Evolutionary conservation across 2,797 vertebrate genomes (phyloP), one percentile per base, ranked within the genome.

Genomic region (Sphenopsis melanotis): DNA sequence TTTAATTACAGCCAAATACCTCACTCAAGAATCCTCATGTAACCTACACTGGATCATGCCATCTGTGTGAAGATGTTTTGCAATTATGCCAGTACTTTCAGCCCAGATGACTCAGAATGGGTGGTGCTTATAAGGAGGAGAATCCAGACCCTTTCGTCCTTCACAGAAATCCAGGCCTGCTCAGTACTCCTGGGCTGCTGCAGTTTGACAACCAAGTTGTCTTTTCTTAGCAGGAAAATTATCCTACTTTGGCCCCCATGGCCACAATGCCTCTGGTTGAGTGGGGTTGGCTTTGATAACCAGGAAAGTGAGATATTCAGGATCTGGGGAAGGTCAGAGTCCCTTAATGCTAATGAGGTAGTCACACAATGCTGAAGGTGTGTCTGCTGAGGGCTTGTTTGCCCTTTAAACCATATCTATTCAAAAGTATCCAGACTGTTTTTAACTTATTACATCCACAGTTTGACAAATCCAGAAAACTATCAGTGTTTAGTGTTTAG

Each of bases 71-170:
- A 50, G 91, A 89, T 65, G 70, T 93, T 90, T 89, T 92, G 87
- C 66, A 53, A 79, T 80, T 57, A 30, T 36, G 39, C 59, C 56
- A 65, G 56, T 60, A 37, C 68, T 95, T 92, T 46, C 56, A 94
- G 68, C 59, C 52, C 52, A 26, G 59, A 72, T 96, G 96, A 95
- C 71, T 94, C 95, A 94, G 87, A 52, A 81, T 11, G 91, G 92
- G 94, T 96, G 92, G 87, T 90, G 89, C 64, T 89, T 27, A 10
- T 0, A 65, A 47, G 74, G 86, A 95, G 86, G 61, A 92, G 77
- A 89, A 82, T 39, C 83, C 86, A 34, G 83, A 63, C 36, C 81
- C 41, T 92, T 86, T 59, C 69, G 85, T 66, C 82, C 91, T 79
- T 87, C 81, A 69, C 50, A 82, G 81, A 90, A 93, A 87, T 46